Conservation (phyloP, 2,797 vertebrate species). For the Brachymystax lenok region DNA sequence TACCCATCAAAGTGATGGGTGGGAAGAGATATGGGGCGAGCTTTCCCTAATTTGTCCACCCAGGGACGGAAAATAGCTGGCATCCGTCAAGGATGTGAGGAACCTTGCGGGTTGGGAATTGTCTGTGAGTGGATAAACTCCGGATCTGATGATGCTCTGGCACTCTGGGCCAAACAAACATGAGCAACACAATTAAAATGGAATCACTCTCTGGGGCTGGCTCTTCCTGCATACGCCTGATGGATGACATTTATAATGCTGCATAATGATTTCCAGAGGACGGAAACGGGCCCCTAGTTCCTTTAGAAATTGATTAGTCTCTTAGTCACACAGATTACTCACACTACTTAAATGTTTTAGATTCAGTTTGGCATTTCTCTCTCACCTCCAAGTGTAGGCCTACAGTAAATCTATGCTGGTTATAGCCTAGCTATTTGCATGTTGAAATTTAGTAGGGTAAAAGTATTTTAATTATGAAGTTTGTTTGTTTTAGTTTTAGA, state of each 20-base stretch:
- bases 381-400: background rate
- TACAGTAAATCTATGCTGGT: background rate
- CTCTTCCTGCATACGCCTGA: background rate
- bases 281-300: background rate
- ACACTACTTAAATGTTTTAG: background rate
- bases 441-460: background rate
- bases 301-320: slow-evolving; percentile 1
- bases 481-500: too few relatives aligned
- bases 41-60: background rate
- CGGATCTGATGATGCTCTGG: background rate
- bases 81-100: background rate
- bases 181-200: slow-evolving; percentile 6
- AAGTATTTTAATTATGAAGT: too few relatives aligned
- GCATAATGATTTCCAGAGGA: slow-evolving; percentile 4
- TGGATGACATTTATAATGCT: background rate
- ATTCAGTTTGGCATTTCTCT: background rate
- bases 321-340: slow-evolving; percentile 1
- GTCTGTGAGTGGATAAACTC: background rate
- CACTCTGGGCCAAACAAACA: background rate
- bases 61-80: background rate
- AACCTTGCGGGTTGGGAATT: background rate
- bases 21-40: background rate
- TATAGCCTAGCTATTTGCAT: background rate
- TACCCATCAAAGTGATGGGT: background rate
- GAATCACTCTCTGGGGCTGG: slow-evolving; percentile 1